Conservation (phyloP, 2,888 invertebrate species). For the Dynastes maya region DNA sequence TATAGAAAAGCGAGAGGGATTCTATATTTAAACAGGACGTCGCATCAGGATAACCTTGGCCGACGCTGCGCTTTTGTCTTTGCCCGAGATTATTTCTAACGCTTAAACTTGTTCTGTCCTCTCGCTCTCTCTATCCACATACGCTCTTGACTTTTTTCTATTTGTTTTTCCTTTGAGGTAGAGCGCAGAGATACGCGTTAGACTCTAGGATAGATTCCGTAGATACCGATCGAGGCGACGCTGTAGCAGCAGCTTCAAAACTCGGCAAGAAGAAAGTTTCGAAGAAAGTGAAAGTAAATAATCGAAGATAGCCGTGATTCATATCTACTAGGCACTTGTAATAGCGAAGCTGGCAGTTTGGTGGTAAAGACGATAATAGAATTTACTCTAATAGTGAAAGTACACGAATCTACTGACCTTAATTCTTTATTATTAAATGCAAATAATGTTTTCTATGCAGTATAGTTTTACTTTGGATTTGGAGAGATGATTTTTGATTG, state of each 20-base stretch:
- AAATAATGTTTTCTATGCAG: too few species aligned
- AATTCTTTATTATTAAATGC: neutral
- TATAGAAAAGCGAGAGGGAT: conserved; percentile 56
- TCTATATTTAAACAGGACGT: conserved; percentile 58
- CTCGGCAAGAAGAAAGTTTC: conserved; percentile 32
- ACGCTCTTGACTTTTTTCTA: conserved; percentile 16
- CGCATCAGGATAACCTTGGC: conserved; percentile 57
- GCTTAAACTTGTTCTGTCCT: conserved; percentile 40
- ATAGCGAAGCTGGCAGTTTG: conserved; percentile 16
- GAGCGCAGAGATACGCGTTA: neutral
- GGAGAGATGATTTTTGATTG: too few species aligned
- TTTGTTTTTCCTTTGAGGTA: conserved; percentile 12
- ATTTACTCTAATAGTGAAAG: conserved; percentile 25
- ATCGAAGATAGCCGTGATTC: conserved; percentile 8
- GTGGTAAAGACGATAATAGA: conserved; percentile 38
- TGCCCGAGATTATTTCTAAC: conserved; percentile 50
- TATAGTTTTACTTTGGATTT: too few species aligned
- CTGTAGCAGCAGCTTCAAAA: neutral
- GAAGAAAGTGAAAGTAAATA: conserved; percentile 38
- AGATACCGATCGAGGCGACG: neutral
- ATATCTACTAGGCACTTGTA: neutral
- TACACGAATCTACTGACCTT: conserved; percentile 33
- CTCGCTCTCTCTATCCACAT: conserved; percentile 25
- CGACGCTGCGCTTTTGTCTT: conserved; percentile 55
- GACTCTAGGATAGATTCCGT: neutral